phyloP scores from a whole-genome alignment of 2,888 invertebrate genomes.

The Eutolmus rufibarbis region DNA sequence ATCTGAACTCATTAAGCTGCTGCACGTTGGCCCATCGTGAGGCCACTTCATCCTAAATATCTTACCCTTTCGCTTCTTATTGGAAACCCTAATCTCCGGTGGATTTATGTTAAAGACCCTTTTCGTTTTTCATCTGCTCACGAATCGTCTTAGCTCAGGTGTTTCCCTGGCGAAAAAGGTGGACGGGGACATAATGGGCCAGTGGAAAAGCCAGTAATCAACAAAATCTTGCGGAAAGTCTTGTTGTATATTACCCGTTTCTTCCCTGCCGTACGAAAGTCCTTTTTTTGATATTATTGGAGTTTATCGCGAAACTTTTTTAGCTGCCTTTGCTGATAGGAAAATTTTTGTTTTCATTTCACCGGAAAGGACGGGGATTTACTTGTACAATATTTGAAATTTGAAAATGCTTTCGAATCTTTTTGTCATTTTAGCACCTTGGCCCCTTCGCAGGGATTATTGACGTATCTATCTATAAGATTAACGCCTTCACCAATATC shows the following conservation, averaged over 20 bases:
- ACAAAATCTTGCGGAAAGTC: neutral
- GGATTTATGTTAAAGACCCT: constrained; percentile 31
- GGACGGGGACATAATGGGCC: neutral
- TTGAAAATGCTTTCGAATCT: neutral
- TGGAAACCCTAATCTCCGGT: constrained; percentile 18
- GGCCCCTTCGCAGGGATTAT: neutral
- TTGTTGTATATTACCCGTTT: neutral
- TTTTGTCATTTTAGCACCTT: neutral
- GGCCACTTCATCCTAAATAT: constrained; percentile 5
- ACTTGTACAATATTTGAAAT: neutral
- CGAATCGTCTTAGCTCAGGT: constrained; percentile 4
- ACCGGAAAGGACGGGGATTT: neutral
- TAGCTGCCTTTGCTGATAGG: neutral
- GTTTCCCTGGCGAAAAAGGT: neutral
- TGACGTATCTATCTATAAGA: neutral
- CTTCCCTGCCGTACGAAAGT: neutral
- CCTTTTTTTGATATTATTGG: neutral
- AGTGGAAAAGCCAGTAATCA: constrained; percentile 5
- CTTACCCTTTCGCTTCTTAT: constrained; percentile 31
- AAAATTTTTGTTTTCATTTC: neutral
- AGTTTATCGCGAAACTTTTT: neutral
- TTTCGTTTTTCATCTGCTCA: constrained; percentile 8
- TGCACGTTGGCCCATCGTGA: neutral
- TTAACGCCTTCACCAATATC: neutral
- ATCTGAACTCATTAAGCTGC: constrained; percentile 12